Conservation (phyloP, 2,113 vertebrate species). For the Odocoileus virginianus region DNA sequence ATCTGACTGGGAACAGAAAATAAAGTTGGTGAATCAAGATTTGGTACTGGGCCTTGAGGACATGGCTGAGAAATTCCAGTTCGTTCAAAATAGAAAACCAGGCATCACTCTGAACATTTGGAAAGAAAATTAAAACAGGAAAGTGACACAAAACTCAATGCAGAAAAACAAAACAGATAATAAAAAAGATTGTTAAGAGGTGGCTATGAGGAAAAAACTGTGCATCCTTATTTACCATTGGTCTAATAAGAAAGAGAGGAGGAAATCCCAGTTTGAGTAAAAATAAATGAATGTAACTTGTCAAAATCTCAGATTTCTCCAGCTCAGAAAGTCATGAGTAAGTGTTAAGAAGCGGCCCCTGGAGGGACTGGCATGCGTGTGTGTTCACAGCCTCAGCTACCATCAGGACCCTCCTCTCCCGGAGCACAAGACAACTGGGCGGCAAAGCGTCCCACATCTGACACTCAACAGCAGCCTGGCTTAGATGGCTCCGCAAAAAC, state of each 20-base stretch:
- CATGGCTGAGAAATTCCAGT: slow-evolving; percentile 9
- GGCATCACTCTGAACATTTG: background rate
- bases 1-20: background rate
- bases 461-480: no score
- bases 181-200: background rate
- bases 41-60: background rate
- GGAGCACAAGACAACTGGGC: accelerated
- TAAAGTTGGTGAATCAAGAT: background rate
- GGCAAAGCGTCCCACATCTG: background rate
- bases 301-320: background rate
- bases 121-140: background rate
- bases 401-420: background rate
- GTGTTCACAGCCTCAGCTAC: background rate
- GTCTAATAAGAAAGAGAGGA: background rate
- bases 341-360: background rate
- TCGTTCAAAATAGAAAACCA: slow-evolving; percentile 25
- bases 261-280: background rate
- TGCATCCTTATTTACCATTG: background rate
- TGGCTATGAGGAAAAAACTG: background rate
- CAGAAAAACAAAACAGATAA: background rate
- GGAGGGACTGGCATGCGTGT: background rate
- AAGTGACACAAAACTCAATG: background rate
- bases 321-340: background rate
- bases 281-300: background rate
- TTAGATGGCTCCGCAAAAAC: background rate